phyloP scores from a whole-genome alignment of 2,797 vertebrate species.

The Phylloscopus collybita region DNA sequence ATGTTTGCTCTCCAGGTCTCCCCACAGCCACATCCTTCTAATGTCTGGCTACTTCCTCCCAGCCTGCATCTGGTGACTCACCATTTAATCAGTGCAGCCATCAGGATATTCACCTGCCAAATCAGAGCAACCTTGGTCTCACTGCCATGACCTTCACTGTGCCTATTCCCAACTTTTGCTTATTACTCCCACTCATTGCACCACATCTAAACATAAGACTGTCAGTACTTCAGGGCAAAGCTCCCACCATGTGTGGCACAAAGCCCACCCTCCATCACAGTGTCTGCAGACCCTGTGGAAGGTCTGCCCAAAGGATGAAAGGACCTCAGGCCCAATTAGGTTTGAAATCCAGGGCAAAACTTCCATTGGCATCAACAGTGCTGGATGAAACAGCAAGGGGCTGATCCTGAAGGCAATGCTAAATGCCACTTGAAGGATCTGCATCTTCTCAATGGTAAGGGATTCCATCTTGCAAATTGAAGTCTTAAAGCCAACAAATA shows the following conservation, averaged over 20 bases:
- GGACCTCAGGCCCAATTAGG: background rate
- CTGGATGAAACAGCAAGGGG: background rate
- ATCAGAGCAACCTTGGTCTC: background rate
- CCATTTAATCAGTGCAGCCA: background rate
- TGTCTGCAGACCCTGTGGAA: background rate
- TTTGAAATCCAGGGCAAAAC: background rate
- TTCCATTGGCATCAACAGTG: background rate
- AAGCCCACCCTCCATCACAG: background rate
- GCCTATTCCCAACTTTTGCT: background rate
- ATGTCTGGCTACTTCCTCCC: background rate
- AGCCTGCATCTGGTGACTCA: conserved; percentile 14
- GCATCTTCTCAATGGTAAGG: background rate
- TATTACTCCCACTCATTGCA: background rate
- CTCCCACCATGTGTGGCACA: accelerated
- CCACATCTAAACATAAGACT: background rate
- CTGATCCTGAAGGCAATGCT: background rate
- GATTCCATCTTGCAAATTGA: background rate
- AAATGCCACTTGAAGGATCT: background rate
- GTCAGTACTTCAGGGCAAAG: background rate
- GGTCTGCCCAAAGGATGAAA: background rate
- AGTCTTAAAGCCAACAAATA: background rate
- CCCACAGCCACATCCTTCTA: conserved; percentile 12
- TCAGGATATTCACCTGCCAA: conserved; percentile 20
- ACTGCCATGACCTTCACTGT: background rate
- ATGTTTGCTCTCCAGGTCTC: conserved; percentile 10